Base-by-base conservation (phyloP, 2,797 vertebrate genomes). In the Sternotherus odoratus region DNA sequence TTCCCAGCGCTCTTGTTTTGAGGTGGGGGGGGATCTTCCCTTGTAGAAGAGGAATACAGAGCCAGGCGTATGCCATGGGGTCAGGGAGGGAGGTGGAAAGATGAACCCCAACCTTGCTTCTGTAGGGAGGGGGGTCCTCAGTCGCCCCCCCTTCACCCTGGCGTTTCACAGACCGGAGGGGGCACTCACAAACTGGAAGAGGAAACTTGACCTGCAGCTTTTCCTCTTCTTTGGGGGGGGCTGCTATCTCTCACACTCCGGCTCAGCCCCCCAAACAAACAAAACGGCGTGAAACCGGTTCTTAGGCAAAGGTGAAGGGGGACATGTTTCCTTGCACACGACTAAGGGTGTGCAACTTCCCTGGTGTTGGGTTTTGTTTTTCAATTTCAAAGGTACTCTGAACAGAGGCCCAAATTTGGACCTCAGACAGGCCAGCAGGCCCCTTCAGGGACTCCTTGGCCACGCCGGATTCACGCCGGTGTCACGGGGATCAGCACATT, bases 271-370 rank as follows among this genome's bases (percentile, higher is more conserved):
- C 7, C 39, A 17, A 66, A 4, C 21, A 19, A 23, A 39, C 39
- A 10, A 10, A 39, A 69, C 39, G 60, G 11, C 15, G 79, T 8
- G 56, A 26, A n/a, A 85, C 19, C 85, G 4, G 74, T 63, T 86
- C 0, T 0, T 4, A 17, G 60, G 3, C 30, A 85, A 86, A 86
- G 4, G 4, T 39, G 85, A 74, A 54, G 11, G 36, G 63, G 5
- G 36, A 49, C 1, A 1, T 0, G 0, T 26, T 86, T 26, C 23
- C 39, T 69, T 26, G 79, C 26, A 89, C 17, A 43, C 33, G 48
- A 36, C 1, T 5, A 11, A 66, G 26, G 5, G 43, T 43, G 43
- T 43, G 43, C 43, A 43, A 43, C 43, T 43, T 43, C 43, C 43
- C 69, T 56, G 30, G 24, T 36, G 5, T 23, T 10, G 15, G 57